Base-by-base conservation (phyloP, 2,113 vertebrate species). In the Tiliqua scincoides region DNA sequence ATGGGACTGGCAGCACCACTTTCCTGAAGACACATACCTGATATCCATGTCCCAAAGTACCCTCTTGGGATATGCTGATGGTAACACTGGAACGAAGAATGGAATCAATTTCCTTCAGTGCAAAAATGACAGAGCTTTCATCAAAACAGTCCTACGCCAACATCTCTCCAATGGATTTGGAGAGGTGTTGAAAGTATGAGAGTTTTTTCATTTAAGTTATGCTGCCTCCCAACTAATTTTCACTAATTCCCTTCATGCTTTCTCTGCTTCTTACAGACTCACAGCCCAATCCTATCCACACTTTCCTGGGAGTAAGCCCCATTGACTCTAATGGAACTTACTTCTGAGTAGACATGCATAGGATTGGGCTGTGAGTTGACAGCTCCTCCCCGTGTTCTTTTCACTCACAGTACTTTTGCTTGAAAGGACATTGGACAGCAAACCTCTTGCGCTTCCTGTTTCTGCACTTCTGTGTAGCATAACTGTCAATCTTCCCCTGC, bases 101-200 rank as follows among this genome's bases (percentile, higher is more conserved):
- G 97, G 97, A 1, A 97, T 98, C 23, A 98, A 98, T 85, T 98
- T 98, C 59, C 95, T 96, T 54, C 97, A 97, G 86, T 97, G 97
- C 70, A 98, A 98, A 89, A 98, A 98, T 89, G 97, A 98, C 17
- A 94, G 97, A 43, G 96, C 97, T 48, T 98, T 98, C 91, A 94
- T 98, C 48, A 90, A 94, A 92, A 97, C 94, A 17, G 83, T 97
- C 80, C 96, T 97, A 3, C 94, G 96, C n/a, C 89, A 96, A 18
- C 97, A 97, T 79, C 97, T 98, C 88, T 97, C 97, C 82, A 98
- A 97, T 0, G 97, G 97, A 17, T 93, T 98, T 4, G 97, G 97
- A 32, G 97, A 98, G 86, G 97, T 98, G 91, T 79, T 98, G 61
- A 98, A 97, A 96, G 97, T 97, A 93, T 0, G 77, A 9, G 1